Evolutionary conservation across 2,888 invertebrate genomes (phyloP).

Genomic region (Schrankia costaestrigalis): DNA sequence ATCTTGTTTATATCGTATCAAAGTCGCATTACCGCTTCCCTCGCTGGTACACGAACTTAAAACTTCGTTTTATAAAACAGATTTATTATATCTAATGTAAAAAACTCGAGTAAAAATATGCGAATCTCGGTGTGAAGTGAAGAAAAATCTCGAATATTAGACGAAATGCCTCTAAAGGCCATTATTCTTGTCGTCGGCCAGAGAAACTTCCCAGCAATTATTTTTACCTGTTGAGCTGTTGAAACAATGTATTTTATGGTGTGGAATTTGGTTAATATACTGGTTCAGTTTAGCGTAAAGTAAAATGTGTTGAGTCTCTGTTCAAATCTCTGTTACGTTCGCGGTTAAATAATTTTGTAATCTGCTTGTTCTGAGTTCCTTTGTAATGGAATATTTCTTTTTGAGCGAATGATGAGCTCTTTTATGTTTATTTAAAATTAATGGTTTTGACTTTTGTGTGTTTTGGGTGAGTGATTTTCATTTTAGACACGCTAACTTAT

Average conservation of each 20-base stretch:
- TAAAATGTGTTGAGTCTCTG: constrained; percentile 39
- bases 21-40: constrained; percentile 27
- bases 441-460: no score
- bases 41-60: constrained; percentile 22
- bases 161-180: constrained; percentile 24
- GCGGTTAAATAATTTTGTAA: constrained; percentile 32
- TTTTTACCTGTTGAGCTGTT: constrained; percentile 59
- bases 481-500: no score
- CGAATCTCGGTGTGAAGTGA: constrained; percentile 28
- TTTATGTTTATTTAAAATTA: no score
- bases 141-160: constrained; percentile 43
- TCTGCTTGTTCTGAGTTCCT: constrained; percentile 20
- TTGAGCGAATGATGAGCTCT: no score
- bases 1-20: constrained; percentile 29
- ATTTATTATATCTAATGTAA: constrained; percentile 48
- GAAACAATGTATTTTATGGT: constrained; percentile 47
- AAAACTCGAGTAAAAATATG: constrained; percentile 45
- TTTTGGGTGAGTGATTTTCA: no score
- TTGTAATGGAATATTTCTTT: constrained; percentile 15
- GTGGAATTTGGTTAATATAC: constrained; percentile 51
- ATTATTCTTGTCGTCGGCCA: constrained; percentile 40
- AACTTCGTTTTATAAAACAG: constrained; percentile 42
- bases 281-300: constrained; percentile 44
- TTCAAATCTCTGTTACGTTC: constrained; percentile 29
- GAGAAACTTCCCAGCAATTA: constrained; percentile 41